Evolutionary conservation across 2,888 invertebrate genomes (phyloP), one percentile per base, ranked within the genome.

Genomic region (Melanophora roralis): DNA sequence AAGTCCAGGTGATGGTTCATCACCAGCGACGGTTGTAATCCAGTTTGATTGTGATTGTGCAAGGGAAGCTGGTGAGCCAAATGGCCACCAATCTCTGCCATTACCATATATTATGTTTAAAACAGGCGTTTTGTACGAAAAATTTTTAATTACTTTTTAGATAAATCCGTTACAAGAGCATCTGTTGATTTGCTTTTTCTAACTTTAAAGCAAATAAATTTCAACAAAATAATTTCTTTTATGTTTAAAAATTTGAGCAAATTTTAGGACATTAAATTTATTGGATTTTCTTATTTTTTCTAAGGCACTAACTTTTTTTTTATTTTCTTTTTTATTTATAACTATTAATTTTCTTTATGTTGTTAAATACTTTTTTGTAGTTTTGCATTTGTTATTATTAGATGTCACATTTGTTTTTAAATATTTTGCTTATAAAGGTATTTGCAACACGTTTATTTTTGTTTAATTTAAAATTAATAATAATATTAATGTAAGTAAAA

Each of bases 61-160:
- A 77, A 77, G 85, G 92, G 92, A 90, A 92, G 90, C 90, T 92
- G 92, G 91, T 92, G 92, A 91, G 92, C 92, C 91, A 92, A 92
- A 91, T 92, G 92, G 91, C 92, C 92, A 90, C 92, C 92, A 89
- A 92, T 92, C 92, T 92, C 92, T 91, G 92, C 92, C 92, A 92
- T 92, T 91, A 92, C 92, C 92, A 92, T 92, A 91, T 91, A 91
- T 89, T 89, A 86, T 86, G 88, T 86, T 89, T 88, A 85, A 83
- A 84, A 85, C 86, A 82, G 84, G 84, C 84, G 83, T 83, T 80
- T 82, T 62, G 57, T 62, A 68, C 47, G 5, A 65, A 68, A 80
- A 72, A 71, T 62, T 34, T 60, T 36, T 16, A 55, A 67, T 19
- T 23, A 60, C 27, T 27, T 27, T 27, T 27, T 27, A 5, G n/a